Evolutionary conservation across 2,797 vertebrate species (phyloP).

Genomic region (Acanthis flammea): DNA sequence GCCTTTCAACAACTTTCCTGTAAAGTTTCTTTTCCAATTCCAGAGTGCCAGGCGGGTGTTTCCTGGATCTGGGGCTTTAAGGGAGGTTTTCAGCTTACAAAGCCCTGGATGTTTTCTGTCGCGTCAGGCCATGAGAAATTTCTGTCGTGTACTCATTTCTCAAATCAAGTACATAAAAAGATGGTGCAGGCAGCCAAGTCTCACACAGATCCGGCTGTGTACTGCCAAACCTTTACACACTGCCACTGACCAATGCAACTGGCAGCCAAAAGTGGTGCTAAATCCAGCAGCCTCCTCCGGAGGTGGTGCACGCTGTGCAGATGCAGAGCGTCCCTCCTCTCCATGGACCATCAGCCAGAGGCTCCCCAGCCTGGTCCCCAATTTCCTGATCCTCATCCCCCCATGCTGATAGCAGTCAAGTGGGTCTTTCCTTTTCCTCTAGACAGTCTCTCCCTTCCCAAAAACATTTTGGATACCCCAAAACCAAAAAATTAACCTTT

Average conservation of each 20-base stretch:
- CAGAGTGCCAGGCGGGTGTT: background rate
- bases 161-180: constrained; percentile 47
- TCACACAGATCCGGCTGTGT: background rate
- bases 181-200: constrained; percentile 51
- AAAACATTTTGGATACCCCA: background rate
- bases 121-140: constrained; percentile 1
- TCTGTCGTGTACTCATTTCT: constrained; percentile 14
- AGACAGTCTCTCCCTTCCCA: background rate
- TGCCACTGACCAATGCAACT: background rate
- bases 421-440: background rate
- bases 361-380: background rate
- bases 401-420: background rate
- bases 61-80: background rate
- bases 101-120: background rate
- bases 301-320: background rate
- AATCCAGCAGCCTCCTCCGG: background rate
- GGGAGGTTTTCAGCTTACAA: background rate
- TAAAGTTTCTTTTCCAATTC: background rate
- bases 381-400: background rate
- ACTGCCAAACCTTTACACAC: background rate
- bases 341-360: background rate
- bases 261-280: background rate
- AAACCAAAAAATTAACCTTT: background rate
- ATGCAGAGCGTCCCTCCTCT: background rate
- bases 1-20: background rate